phyloP scores from a whole-genome alignment of 2,113 vertebrate genomes.

The Odocoileus hemionus region DNA sequence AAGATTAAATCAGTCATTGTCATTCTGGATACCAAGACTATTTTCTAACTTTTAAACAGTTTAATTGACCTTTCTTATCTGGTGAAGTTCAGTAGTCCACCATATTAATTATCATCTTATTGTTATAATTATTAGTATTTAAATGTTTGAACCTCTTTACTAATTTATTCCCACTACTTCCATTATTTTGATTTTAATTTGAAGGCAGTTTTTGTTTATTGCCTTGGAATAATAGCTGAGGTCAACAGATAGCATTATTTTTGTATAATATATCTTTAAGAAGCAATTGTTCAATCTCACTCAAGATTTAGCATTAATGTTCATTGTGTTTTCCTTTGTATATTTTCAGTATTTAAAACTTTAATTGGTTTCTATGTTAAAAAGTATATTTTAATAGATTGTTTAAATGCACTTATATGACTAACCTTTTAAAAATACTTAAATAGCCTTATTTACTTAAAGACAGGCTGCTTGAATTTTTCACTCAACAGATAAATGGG shows the following conservation, averaged over 20 bases:
- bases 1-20: not conserved
- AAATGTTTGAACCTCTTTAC: not conserved
- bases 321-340: not conserved
- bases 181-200: not conserved
- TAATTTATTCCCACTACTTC: not conserved
- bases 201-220: not conserved
- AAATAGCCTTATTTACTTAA: not conserved
- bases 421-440: not conserved
- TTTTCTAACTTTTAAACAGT: not conserved
- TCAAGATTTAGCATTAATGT: not conserved
- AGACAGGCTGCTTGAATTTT: slow-evolving; percentile 32
- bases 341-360: not conserved
- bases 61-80: not conserved
- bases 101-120: not conserved
- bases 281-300: not conserved
- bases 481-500: slow-evolving; percentile 83
- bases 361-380: not conserved
- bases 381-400: not conserved
- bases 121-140: not conserved
- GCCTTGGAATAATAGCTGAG: not conserved
- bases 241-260: not conserved
- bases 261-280: not conserved
- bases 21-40: not conserved
- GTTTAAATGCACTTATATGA: not conserved
- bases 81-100: not conserved